Evolutionary conservation across 2,113 vertebrate genomes (phyloP).

Genomic region (Oceanites oceanicus): DNA sequence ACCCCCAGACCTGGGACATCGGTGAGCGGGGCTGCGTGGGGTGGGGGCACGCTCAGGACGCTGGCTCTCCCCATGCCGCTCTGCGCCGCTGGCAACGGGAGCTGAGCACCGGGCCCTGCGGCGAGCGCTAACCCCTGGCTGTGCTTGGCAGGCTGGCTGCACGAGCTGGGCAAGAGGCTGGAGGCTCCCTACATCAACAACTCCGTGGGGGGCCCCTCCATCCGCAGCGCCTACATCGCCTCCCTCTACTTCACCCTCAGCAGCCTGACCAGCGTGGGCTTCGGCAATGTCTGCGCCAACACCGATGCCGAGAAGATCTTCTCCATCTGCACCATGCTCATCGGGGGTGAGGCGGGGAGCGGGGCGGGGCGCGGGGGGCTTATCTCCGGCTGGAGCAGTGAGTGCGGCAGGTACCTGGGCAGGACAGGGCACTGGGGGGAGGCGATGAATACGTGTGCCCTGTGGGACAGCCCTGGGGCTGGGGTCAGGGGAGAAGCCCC

Average conservation of each 20-base stretch:
- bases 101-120: background rate
- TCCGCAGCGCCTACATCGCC: conserved; percentile 91
- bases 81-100: accelerated
- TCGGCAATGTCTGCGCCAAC: conserved; percentile 95
- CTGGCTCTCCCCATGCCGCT: background rate
- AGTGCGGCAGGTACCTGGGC: background rate
- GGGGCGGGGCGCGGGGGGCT: background rate
- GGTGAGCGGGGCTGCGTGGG: conserved; percentile 76
- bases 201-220: conserved; percentile 86
- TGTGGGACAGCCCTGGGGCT: background rate
- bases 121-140: background rate
- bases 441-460: accelerated
- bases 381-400: accelerated
- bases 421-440: background rate
- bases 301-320: conserved; percentile 95
- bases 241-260: conserved; percentile 98
- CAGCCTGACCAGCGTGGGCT: conserved; percentile 96
- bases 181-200: conserved; percentile 90
- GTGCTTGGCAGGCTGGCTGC: conserved; percentile 86
- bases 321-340: conserved; percentile 97
- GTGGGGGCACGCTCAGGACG: accelerated
- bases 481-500: background rate
- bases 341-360: conserved; percentile 83
- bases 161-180: conserved; percentile 91
- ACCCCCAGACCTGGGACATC: conserved; percentile 92